Evolutionary conservation across 2,888 invertebrate genomes (phyloP), one percentile per base, ranked within the genome.

Genomic region (Scelioninae gen. 2): DNA sequence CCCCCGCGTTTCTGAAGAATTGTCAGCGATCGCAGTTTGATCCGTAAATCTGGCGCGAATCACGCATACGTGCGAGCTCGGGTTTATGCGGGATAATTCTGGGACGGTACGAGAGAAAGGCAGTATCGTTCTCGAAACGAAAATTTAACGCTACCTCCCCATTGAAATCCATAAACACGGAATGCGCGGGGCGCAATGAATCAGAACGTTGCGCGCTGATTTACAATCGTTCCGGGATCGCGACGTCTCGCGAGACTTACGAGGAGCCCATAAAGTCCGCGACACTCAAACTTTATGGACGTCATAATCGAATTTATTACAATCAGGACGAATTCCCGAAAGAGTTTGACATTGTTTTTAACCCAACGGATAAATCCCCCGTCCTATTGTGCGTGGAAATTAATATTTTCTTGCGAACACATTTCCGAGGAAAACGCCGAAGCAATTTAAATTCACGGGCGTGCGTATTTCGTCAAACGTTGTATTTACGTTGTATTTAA

Each of bases 241-340:
- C 77, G 76, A 78, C 79, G 77, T 77, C 78, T 78, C 80, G 75
- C 74, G 76, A 76, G 78, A 76, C 65, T 78, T 78, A 76, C 73
- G 64, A 69, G 57, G 52, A 39, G 58, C 61, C 71, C 55, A 64
- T 77, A 78, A 77, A 78, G 69, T 64, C 70, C 67, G 74, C 73
- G 65, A 77, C 79, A 78, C 78, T 78, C 78, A 76, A 81, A 80
- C 74, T 83, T 83, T 83, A 82, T 81, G 78, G 78, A 78, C 78
- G 80, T 80, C 81, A 80, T 81, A 78, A 78, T 76, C 72, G 78
- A 76, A 82, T 83, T 82, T 81, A 82, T 82, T 79, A 81, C 81
- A 79, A 83, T 81, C 80, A 64, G n/a, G 58, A 58, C 46, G 46
- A 64, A 74, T 61, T 73, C 73, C 58, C 52, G 37, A 57, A 63